Conservation (phyloP, 92 coral and sea anemone species). For the Heliopora coerulea region DNA sequence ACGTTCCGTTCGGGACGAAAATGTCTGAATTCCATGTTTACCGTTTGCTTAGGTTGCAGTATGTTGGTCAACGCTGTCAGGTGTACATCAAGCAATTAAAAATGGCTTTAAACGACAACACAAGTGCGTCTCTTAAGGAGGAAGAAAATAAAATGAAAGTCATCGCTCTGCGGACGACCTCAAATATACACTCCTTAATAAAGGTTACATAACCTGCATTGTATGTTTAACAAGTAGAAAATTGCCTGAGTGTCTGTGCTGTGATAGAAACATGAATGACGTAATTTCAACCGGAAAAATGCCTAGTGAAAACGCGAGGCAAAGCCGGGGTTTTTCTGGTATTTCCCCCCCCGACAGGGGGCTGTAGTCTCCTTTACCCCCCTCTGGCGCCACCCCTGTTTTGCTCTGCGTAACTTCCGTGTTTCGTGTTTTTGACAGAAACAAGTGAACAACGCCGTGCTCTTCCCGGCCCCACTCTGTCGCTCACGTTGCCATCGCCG, state of each 20-base stretch:
- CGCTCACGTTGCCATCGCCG: no score
- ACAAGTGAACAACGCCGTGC: no score
- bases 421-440: no score
- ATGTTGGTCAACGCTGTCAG: slow-evolving; percentile 98
- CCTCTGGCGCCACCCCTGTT: no score
- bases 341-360: background rate
- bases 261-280: no score
- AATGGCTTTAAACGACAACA: slow-evolving; percentile 77
- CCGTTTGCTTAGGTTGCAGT: slow-evolving; percentile 70
- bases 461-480: no score
- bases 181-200: slow-evolving; percentile 83
- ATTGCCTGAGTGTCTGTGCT: no score
- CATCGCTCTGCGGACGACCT: slow-evolving; percentile 87
- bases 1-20: no score
- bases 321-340: background rate
- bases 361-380: no score
- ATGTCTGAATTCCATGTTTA: background rate
- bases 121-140: slow-evolving; percentile 76
- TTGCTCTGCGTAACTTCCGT: no score
- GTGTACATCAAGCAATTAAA: slow-evolving; percentile 89
- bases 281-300: no score
- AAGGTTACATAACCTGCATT: slow-evolving; percentile 54
- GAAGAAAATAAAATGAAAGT: slow-evolving; percentile 92
- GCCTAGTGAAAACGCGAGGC: no score
- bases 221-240: background rate